Evolutionary conservation across 2,888 invertebrate species (phyloP).

Genomic region (Tenodera sinensis): DNA sequence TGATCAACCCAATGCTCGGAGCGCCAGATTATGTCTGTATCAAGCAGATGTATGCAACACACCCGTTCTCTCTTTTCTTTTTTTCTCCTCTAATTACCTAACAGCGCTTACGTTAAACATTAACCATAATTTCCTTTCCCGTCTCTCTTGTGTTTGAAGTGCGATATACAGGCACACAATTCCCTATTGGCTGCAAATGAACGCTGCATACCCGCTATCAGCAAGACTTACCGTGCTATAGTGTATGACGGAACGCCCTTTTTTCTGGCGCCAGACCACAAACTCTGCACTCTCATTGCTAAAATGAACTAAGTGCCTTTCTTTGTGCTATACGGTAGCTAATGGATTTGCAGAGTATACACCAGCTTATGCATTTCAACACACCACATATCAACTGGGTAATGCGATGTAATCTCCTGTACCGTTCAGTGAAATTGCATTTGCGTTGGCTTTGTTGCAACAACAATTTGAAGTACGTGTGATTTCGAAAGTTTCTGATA

Average conservation of each 20-base stretch:
- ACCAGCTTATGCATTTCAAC: neutral
- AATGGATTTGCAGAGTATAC: neutral
- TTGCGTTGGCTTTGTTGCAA: neutral
- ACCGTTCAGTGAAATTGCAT: neutral
- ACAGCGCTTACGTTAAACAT: neutral
- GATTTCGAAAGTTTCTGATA: too few species aligned
- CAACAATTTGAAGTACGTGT: too few species aligned
- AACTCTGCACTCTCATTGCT: neutral
- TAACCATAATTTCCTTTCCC: neutral
- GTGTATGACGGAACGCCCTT: slow-evolving; percentile 1
- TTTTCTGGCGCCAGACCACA: slow-evolving; percentile 9
- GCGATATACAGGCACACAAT: neutral
- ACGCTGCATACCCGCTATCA: neutral
- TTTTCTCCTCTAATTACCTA: neutral
- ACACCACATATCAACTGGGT: neutral
- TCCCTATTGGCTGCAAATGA: slow-evolving; percentile 4
- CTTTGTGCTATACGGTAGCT: neutral
- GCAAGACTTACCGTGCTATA: neutral
- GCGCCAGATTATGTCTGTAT: neutral
- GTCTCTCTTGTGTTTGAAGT: slow-evolving; percentile 1
- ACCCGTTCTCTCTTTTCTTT: neutral
- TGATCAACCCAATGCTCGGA: neutral
- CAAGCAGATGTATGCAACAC: neutral
- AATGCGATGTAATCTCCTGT: neutral
- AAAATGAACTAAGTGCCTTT: neutral